Evolutionary conservation across 2,113 vertebrate genomes (phyloP).

Genomic region (Nesoenas mayeri): DNA sequence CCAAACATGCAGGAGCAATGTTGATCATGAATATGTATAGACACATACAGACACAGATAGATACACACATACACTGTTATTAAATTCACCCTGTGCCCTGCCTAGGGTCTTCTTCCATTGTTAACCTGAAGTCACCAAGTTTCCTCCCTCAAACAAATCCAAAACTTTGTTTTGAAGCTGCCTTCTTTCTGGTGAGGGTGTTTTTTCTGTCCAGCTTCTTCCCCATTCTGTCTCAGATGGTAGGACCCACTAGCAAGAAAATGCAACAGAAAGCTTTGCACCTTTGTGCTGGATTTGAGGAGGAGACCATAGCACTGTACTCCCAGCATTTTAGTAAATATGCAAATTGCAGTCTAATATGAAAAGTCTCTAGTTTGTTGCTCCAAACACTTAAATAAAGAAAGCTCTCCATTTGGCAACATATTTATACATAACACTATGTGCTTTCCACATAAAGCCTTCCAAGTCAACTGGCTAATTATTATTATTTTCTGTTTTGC

Average conservation of each 20-base stretch:
- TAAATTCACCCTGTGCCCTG: background rate
- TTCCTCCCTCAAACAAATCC: background rate
- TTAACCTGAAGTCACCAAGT: accelerated
- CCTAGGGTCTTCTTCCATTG: background rate
- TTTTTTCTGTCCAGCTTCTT: background rate
- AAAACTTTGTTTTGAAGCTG: background rate
- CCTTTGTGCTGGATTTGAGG: background rate
- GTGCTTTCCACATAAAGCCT: slow-evolving; percentile 25
- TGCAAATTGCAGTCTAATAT: slow-evolving; percentile 53
- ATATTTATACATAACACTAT: background rate
- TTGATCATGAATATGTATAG: background rate
- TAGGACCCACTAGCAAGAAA: background rate
- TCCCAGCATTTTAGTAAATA: slow-evolving; percentile 19
- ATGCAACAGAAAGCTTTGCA: background rate
- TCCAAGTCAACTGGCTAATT: slow-evolving; percentile 44
- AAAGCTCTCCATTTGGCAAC: slow-evolving; percentile 17
- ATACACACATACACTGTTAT: background rate
- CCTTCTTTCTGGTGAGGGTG: background rate
- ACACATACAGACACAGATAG: background rate
- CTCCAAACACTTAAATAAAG: slow-evolving; percentile 54
- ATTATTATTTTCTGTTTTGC: slow-evolving; percentile 46
- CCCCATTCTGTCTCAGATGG: background rate
- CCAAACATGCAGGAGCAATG: accelerated
- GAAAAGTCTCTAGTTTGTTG: slow-evolving; percentile 12
- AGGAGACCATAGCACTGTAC: background rate